Evolutionary conservation across 2,113 vertebrate genomes (phyloP), one percentile per base, ranked within the genome.

Genomic region (Tragulus kanchil): DNA sequence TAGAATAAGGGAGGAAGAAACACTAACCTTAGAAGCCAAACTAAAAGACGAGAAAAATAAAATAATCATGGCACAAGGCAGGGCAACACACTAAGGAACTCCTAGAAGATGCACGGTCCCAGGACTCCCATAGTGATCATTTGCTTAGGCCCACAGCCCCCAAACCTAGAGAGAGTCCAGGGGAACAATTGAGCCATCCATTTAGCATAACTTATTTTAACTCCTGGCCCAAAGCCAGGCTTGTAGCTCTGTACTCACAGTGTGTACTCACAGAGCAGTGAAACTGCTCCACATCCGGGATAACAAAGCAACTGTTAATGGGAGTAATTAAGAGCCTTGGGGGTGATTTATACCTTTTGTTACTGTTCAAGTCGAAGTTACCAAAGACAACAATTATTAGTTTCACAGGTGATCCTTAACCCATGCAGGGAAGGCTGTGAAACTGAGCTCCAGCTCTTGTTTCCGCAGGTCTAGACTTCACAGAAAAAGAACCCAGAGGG

Each of bases 361-460:
- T 97, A 89, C 98, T 90, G 96, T 98, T 97, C 71, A 90, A 96
- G 87, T 88, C 1, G 79, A 90, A 90, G 94, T 98, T 98, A 98
- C 96, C 97, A 98, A 98, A 97, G 97, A 97, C 94, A 98, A 98
- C 98, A 98, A 92, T 97, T 97, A 59, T 98, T 98, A 97, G 96
- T 95, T 98, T 94, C 98, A 93, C 69, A 97, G 97, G 97, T 81
- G 97, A 97, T 96, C 62, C 69, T 95, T 86, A 95, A 93, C 84
- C 84, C 95, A 75, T 1, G 1, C 62, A 48, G 79, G 87, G 75
- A 93, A 89, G 91, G 36, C 62, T 85, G 89, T 36, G 45, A 95
- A 96, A 71, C 0, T 67, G 16, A 56, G 28, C 56, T 28, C 15
- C 58, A 36, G 77, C 87, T 82, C 77, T 14, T 45, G n/a, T 71